Percentiles rank a stretch among this genome's conserved stretches.
Conservation (phyloP, 2,113 vertebrate species). For the Coregonus clupeaformis region DNA sequence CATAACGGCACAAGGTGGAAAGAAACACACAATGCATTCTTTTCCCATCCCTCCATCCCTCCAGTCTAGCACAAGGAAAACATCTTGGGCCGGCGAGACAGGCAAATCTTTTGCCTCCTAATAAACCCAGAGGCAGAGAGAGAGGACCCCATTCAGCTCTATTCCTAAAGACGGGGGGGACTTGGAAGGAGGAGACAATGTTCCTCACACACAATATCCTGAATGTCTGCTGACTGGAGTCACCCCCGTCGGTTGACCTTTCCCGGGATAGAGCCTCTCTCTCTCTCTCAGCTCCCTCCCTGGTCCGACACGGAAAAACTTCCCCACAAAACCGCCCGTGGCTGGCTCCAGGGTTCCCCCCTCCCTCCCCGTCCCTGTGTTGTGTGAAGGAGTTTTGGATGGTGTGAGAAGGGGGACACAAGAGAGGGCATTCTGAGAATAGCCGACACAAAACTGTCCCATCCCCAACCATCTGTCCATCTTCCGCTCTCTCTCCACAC, state of each 20-base stretch:
- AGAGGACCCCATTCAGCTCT: background rate
- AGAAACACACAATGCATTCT: conserved; percentile 63
- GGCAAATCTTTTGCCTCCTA: conserved; percentile 62
- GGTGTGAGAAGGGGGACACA: conserved; percentile 53
- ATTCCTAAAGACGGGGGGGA: background rate
- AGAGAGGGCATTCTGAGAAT: conserved; percentile 27
- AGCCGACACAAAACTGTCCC: too few species aligned
- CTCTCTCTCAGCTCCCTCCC: conserved; percentile 23
- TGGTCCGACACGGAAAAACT: conserved; percentile 37
- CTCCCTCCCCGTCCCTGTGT: conserved; percentile 9
- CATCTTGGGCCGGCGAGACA: conserved; percentile 39
- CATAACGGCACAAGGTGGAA: conserved; percentile 58
- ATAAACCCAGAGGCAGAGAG: conserved; percentile 49
- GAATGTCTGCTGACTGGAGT: conserved; percentile 48
- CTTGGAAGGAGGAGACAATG: conserved; percentile 57
- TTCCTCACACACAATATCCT: conserved; percentile 58
- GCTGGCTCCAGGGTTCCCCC: conserved; percentile 21
- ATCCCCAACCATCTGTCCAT: conserved; percentile 9
- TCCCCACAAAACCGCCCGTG: background rate
- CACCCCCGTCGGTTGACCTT: conserved; percentile 51
- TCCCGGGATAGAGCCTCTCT: conserved; percentile 34
- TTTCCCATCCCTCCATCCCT: conserved; percentile 36
- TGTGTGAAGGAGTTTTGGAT: conserved; percentile 3
- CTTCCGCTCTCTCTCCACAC: conserved; percentile 26
- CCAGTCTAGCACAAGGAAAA: conserved; percentile 46